A percentile compares a stretch with the other conserved stretches of the same genome.
Conservation (phyloP, 1,140 invertebrate species). For the Solen grandis region DNA sequence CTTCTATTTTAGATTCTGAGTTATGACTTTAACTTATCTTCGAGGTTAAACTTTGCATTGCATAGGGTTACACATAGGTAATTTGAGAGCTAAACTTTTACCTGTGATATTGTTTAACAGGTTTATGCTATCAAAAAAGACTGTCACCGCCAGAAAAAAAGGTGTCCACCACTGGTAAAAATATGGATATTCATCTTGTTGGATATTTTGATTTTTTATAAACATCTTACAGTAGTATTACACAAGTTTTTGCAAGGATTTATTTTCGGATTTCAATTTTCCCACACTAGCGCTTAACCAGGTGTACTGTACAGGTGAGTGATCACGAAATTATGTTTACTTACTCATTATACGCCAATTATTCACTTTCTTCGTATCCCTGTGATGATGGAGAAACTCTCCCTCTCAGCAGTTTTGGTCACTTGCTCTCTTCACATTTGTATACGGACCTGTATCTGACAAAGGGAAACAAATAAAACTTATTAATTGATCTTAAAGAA, state of each 20-base stretch:
- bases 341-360: conserved; percentile 31
- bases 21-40: conserved; percentile 47
- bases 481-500: no score
- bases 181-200: no score
- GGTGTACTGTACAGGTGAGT: conserved; percentile 43
- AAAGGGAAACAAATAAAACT: no score
- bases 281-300: conserved; percentile 42
- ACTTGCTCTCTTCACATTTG: no score
- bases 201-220: neutral
- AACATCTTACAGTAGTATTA: conserved; percentile 9
- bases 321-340: conserved; percentile 19
- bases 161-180: no score
- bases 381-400: no score
- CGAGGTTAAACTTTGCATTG: conserved; percentile 42
- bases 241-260: neutral
- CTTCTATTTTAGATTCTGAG: conserved; percentile 56
- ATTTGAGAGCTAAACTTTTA: conserved; percentile 38
- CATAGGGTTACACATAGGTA: conserved; percentile 44
- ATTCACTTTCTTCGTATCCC: no score
- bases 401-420: no score
- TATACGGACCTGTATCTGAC: no score
- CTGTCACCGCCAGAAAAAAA: no score
- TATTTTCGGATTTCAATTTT: conserved; percentile 51
- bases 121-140: no score
- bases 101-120: conserved; percentile 28